A percentile compares a stretch with the other conserved stretches of the same genome.
phyloP scores from a whole-genome alignment of 2,888 invertebrate genomes.

The Heliconius charithonia region DNA sequence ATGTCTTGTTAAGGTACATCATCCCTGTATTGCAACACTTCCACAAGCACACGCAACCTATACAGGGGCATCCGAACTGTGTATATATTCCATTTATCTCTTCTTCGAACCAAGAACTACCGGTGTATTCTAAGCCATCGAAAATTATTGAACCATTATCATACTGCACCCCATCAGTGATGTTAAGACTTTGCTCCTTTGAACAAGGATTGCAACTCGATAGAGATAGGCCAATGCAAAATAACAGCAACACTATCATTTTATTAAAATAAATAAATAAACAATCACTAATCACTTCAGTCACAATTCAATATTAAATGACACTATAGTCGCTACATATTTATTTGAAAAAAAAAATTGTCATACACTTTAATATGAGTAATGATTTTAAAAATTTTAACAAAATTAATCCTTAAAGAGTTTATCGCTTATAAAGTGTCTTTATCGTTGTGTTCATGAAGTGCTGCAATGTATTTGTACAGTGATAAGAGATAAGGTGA shows the following conservation, averaged over 20 bases:
- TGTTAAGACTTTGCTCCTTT: constrained; percentile 65
- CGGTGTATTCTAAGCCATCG: constrained; percentile 62
- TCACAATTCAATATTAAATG: constrained; percentile 3
- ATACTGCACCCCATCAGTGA: constrained; percentile 60
- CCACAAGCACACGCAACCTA: constrained; percentile 67
- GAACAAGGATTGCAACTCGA: constrained; percentile 57
- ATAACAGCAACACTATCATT: constrained; percentile 49
- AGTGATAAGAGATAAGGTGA: constrained; percentile 70
- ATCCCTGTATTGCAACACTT: constrained; percentile 66
- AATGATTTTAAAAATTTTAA: constrained; percentile 51
- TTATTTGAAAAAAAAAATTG: constrained; percentile 24
- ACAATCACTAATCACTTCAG: constrained; percentile 14
- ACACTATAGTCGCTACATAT: constrained; percentile 1
- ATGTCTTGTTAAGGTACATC: constrained; percentile 57
- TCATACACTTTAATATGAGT: constrained; percentile 47
- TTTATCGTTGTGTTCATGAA: constrained; percentile 70
- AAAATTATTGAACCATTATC: constrained; percentile 64
- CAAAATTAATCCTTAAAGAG: constrained; percentile 55
- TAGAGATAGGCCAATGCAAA: constrained; percentile 38
- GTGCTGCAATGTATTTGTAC: constrained; percentile 74
- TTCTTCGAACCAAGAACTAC: constrained; percentile 63
- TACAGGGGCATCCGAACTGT: constrained; percentile 70
- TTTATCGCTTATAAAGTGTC: constrained; percentile 64
- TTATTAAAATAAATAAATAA: constrained; percentile 2
- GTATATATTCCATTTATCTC: constrained; percentile 54